Base-by-base conservation (phyloP, 2,797 vertebrate species). In the Halcyon badia region DNA sequence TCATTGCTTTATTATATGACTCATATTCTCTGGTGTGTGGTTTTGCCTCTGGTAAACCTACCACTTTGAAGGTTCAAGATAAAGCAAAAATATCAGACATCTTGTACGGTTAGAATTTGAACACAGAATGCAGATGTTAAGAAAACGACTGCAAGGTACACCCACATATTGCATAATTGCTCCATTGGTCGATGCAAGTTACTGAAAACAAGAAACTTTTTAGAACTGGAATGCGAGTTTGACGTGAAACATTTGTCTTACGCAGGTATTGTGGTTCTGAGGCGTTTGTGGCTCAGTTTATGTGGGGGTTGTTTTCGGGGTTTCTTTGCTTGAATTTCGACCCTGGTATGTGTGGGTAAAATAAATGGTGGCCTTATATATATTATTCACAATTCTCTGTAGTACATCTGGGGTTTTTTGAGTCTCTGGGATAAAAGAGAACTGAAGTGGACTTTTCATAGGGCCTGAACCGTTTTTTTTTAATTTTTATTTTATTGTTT, bases 21-120 rank as follows among this genome's bases (percentile, higher is more conserved):
- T 97, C 87, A 94, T 82, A 80, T 90, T 87, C 61, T 95, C 54
- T 97, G 78, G 49, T 96, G 89, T 94, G 79, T 96, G 88, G 60
- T 96, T 92, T 98, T 95, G 91, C 95, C 90, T 97, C 93, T 96
- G 85, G 85, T 92, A 93, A 91, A 93, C 83, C 92, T 94, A 88
- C 66, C 57, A 71, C 87, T 97, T 95, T 93, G 82, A 96, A 95
- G 83, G 88, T 87, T 96, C 57, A 93, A 87, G 89, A 89, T 87
- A 87, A 94, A 96, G 85, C 72, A 87, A 81, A 91, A 89, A 72
- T 81, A 96, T 88, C 95, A 86, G 82, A 87, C 89, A 94, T 97
- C 89, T 96, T 91, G 61, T 96, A 85, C 80, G 78, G 79, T 89
- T 97, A 89, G 84, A 83, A 89, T 93, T 96, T 90, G 37, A 97